Conservation (phyloP, 1,140 invertebrate species). For the Anastrepha obliqua region DNA sequence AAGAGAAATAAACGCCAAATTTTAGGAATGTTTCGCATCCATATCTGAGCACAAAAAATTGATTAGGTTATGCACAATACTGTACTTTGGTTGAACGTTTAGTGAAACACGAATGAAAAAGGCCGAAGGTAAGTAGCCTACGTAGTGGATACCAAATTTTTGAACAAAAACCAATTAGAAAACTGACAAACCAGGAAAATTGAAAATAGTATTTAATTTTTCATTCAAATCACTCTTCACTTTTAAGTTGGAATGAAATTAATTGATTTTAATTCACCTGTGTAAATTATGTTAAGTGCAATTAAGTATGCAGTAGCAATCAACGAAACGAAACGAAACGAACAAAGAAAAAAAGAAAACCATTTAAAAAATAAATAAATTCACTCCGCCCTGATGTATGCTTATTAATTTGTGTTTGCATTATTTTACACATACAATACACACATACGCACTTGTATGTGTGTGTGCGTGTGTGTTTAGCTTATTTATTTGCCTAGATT, state of each 20-base stretch:
- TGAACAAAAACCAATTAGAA: too few species aligned
- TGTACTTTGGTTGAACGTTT: too few species aligned
- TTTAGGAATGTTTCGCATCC: too few species aligned
- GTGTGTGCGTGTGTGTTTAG: background rate
- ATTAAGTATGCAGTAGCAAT: conserved; percentile 12
- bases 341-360: background rate
- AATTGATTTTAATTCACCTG: conserved; percentile 20
- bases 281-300: conserved; percentile 42
- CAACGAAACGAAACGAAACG: background rate
- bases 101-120: too few species aligned
- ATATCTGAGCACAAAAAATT: too few species aligned
- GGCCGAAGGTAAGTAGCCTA: too few species aligned
- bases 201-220: too few species aligned
- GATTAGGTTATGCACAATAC: too few species aligned
- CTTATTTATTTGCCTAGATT: conserved; percentile 28
- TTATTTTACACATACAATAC: background rate
- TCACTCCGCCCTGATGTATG: background rate
- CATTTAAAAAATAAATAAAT: background rate
- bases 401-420: background rate
- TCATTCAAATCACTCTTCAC: background rate
- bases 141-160: too few species aligned
- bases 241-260: background rate
- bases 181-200: too few species aligned
- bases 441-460: background rate
- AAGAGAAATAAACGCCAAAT: too few species aligned